Evolutionary conservation across 1,140 invertebrate genomes (phyloP).

Genomic region (Anastrepha ludens): DNA sequence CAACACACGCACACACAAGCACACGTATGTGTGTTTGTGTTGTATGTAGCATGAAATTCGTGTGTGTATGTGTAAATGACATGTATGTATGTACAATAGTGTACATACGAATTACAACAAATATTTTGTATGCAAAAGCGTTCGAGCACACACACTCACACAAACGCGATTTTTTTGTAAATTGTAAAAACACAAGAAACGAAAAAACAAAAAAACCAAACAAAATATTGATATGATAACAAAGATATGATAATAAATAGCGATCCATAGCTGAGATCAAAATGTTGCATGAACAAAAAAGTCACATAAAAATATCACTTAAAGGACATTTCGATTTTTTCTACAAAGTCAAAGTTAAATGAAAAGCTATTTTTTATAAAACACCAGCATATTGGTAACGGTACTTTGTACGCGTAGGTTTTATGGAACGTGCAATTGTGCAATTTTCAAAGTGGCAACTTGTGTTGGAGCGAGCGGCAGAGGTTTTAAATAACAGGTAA

Average conservation of each 20-base stretch:
- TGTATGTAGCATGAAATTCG: not conserved
- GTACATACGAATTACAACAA: constrained; percentile 26
- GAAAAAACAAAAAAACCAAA: not conserved
- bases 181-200: not conserved
- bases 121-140: constrained; percentile 44
- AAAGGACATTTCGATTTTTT: constrained; percentile 49
- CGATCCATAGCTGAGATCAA: not conserved
- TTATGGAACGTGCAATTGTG: not conserved
- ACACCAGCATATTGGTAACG: constrained; percentile 12
- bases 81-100: not conserved
- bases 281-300: not conserved
- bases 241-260: constrained; percentile 10
- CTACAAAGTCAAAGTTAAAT: constrained; percentile 39
- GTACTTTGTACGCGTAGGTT: constrained; percentile 40
- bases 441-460: not conserved
- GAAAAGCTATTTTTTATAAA: constrained; percentile 42
- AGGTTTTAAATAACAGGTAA: not conserved
- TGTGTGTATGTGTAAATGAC: not conserved
- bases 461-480: not conserved
- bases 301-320: not conserved
- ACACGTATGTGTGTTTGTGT: not conserved
- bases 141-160: not conserved
- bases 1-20: not conserved
- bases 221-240: not conserved
- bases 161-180: constrained; percentile 23